Conservation (phyloP, 2,797 vertebrate genomes). For the Fringilla coelebs region DNA sequence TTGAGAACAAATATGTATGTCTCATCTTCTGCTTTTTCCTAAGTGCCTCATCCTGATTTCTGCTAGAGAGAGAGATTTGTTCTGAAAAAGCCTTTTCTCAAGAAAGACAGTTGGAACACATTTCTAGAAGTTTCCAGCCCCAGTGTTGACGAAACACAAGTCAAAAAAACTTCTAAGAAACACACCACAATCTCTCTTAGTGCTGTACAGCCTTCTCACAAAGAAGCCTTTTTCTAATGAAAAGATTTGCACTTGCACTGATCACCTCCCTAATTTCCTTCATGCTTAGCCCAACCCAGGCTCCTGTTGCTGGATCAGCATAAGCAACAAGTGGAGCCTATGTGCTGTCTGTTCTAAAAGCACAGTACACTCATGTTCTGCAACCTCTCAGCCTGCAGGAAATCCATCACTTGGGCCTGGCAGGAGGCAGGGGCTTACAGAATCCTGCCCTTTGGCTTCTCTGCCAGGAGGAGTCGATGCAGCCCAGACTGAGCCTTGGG, state of each 20-base stretch:
- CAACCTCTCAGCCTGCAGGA: background rate
- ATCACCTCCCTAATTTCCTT: background rate
- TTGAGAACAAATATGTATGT: background rate
- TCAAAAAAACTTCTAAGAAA: background rate
- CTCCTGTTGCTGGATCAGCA: background rate
- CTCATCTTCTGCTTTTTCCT: background rate
- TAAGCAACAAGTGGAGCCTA: background rate
- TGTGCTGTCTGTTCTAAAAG: background rate
- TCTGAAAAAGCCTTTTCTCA: background rate
- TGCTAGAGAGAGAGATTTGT: background rate
- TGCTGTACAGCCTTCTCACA: background rate
- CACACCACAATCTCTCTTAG: background rate
- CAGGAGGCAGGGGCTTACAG: background rate
- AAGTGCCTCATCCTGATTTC: background rate
- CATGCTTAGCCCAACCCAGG: background rate
- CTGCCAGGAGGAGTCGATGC: rapidly evolving
- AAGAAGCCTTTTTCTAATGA: background rate
- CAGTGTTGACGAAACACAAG: background rate
- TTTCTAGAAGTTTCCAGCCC: background rate
- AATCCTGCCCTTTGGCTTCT: background rate
- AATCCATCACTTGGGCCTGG: background rate
- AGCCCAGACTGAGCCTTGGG: background rate
- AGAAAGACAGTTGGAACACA: background rate
- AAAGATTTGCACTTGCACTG: background rate
- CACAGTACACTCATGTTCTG: rapidly evolving